A percentile compares a stretch with the other conserved stretches of the same genome.
Conservation (phyloP, 2,888 invertebrate species). For the Norana najaformis region DNA sequence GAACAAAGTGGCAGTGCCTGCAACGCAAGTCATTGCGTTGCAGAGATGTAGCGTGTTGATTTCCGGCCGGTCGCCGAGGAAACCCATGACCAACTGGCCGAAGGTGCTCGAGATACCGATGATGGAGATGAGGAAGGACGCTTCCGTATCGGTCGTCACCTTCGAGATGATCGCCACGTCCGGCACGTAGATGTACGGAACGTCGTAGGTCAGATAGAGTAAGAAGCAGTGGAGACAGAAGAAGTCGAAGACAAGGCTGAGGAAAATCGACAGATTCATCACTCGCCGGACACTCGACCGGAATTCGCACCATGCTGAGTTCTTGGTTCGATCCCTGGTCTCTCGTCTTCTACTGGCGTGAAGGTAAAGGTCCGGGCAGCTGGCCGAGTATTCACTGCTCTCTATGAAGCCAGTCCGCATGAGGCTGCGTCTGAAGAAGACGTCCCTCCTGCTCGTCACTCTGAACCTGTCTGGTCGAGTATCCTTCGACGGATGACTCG, state of each 20-base stretch:
- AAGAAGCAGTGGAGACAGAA: constrained; percentile 80
- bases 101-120: constrained; percentile 80
- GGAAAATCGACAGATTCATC: constrained; percentile 55
- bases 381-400: constrained; percentile 71
- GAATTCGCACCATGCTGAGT: constrained; percentile 39
- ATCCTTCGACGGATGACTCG: not conserved
- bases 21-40: constrained; percentile 72
- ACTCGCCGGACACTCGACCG: constrained; percentile 52
- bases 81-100: constrained; percentile 75
- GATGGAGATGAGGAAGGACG: constrained; percentile 78
- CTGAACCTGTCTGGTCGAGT: not conserved
- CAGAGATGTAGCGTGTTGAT: constrained; percentile 82
- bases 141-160: constrained; percentile 59
- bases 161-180: constrained; percentile 69
- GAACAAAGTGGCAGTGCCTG: constrained; percentile 58
- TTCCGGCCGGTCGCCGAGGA: constrained; percentile 82
- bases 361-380: constrained; percentile 84
- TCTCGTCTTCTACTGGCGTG: not conserved
- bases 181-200: constrained; percentile 89
- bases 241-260: constrained; percentile 51
- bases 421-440: constrained; percentile 59
- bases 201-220: constrained; percentile 85
- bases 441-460: constrained; percentile 52
- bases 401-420: constrained; percentile 41
- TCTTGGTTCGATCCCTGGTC: not conserved